A percentile compares a stretch with the other conserved stretches of the same genome.
Conservation (phyloP, 2,113 vertebrate species). For the Poeciliopsis prolifica region DNA sequence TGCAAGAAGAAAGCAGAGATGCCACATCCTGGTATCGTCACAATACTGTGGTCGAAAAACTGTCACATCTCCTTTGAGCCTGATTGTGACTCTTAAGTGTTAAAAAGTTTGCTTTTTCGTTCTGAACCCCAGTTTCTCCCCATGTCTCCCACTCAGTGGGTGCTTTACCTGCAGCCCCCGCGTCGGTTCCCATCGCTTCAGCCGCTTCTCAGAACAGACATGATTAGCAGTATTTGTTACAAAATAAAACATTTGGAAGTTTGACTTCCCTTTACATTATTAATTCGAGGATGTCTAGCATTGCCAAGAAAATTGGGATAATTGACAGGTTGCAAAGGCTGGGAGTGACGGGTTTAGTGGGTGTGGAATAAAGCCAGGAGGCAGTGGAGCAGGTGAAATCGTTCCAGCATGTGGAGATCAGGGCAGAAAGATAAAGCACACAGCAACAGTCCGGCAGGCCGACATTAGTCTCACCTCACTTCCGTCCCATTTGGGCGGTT, state of each 20-base stretch:
- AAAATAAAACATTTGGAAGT: neutral
- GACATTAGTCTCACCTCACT: constrained; percentile 76
- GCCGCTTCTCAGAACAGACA: neutral
- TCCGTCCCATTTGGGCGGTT: constrained; percentile 49
- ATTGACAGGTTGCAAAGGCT: constrained; percentile 10
- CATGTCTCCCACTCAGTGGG: constrained; percentile 15
- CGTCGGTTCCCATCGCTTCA: constrained; percentile 22
- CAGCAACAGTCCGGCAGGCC: constrained; percentile 44
- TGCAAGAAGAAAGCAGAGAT: constrained; percentile 13
- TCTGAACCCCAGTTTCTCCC: constrained; percentile 5
- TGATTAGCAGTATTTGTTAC: neutral
- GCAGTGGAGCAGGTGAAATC: constrained; percentile 71
- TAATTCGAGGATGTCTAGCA: neutral
- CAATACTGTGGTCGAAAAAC: constrained; percentile 58
- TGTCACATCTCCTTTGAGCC: constrained; percentile 31
- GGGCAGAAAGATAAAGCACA: constrained; percentile 78
- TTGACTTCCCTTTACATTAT: neutral
- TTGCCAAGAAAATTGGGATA: neutral
- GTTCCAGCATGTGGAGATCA: constrained; percentile 68
- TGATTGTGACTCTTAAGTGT: constrained; percentile 34
- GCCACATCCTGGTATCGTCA: constrained; percentile 64
- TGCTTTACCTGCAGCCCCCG: neutral
- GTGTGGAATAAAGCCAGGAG: constrained; percentile 72
- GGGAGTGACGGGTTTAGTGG: constrained; percentile 39
- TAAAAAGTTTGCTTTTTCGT: constrained; percentile 41